Conservation (phyloP, 1,140 invertebrate species). For the Doryteuthis pealeii region DNA sequence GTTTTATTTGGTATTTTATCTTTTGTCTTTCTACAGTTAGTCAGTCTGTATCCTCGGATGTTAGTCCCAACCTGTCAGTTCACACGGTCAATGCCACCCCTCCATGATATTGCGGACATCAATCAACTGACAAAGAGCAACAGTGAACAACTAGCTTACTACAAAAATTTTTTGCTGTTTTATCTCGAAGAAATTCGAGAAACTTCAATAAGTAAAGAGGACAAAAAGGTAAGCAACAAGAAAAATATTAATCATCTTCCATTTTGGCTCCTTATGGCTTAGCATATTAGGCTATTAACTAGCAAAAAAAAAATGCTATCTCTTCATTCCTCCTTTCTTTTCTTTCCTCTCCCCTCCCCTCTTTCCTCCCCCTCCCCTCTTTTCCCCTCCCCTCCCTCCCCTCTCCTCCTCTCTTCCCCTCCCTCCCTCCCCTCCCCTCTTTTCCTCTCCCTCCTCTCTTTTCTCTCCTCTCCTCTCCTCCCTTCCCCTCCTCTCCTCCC, state of each 20-base stretch:
- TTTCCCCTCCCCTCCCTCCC: too few relatives aligned
- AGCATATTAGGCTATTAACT: too few relatives aligned
- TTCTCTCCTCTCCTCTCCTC: background rate
- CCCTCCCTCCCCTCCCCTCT: too few relatives aligned
- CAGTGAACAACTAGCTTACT: conserved; percentile 43
- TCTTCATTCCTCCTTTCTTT: too few relatives aligned
- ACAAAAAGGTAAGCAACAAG: conserved; percentile 50
- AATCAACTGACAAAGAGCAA: conserved; percentile 57
- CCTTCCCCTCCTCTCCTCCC: background rate
- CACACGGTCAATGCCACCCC: conserved; percentile 56
- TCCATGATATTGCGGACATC: conserved; percentile 62
- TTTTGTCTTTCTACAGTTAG: conserved; percentile 49
- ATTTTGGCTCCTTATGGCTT: too few relatives aligned
- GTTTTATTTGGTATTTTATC: conserved; percentile 8
- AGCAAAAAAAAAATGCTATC: too few relatives aligned
- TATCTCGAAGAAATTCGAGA: conserved; percentile 57
- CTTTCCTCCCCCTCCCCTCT: too few relatives aligned
- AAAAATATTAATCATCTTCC: conserved; percentile 2
- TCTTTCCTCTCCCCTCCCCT: too few relatives aligned
- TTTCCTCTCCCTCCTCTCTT: background rate
- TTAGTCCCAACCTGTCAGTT: conserved; percentile 55
- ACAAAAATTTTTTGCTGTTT: conserved; percentile 55
- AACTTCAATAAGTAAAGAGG: conserved; percentile 39
- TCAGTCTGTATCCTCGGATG: conserved; percentile 60
- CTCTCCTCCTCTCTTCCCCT: too few relatives aligned